Percentiles rank a stretch among this genome's conserved stretches.
Conservation (phyloP, 1,140 invertebrate genomes). For the Nebria ingens region DNA sequence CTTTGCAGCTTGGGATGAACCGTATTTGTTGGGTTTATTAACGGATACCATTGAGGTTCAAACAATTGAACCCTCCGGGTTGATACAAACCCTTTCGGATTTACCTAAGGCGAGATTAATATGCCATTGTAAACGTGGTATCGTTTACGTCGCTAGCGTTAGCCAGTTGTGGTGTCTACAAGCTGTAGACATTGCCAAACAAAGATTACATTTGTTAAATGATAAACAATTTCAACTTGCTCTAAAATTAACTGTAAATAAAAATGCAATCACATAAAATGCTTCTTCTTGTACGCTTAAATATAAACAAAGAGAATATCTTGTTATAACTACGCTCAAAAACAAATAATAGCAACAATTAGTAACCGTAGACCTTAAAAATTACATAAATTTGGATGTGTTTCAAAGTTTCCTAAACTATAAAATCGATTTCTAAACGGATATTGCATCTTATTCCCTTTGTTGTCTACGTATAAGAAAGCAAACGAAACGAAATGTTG, state of each 20-base stretch:
- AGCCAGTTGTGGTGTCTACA: slow-evolving; percentile 80
- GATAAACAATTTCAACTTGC: slow-evolving; percentile 90
- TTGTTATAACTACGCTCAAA: no score
- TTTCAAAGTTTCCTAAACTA: no score
- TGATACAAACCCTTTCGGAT: slow-evolving; percentile 67
- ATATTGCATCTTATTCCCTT: not conserved
- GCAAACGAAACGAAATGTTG: no score
- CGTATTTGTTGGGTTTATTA: slow-evolving; percentile 77
- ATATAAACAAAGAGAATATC: no score
- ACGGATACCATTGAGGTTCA: slow-evolving; percentile 65
- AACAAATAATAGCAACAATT: no score
- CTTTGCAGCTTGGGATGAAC: slow-evolving; percentile 72
- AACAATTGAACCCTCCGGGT: slow-evolving; percentile 51
- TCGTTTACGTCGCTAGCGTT: slow-evolving; percentile 75
- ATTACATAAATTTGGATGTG: no score
- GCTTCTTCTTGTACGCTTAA: not conserved
- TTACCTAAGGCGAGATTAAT: slow-evolving; percentile 55
- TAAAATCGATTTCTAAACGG: no score
- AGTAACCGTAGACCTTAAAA: no score
- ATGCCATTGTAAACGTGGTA: slow-evolving; percentile 57
- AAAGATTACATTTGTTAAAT: slow-evolving; percentile 70
- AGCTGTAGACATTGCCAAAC: slow-evolving; percentile 63
- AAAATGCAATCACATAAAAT: not conserved
- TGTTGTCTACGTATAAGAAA: not conserved
- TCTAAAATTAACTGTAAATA: slow-evolving; percentile 78